Base-by-base conservation (phyloP, 2,113 vertebrate genomes). In the Ascaphus truei region DNA sequence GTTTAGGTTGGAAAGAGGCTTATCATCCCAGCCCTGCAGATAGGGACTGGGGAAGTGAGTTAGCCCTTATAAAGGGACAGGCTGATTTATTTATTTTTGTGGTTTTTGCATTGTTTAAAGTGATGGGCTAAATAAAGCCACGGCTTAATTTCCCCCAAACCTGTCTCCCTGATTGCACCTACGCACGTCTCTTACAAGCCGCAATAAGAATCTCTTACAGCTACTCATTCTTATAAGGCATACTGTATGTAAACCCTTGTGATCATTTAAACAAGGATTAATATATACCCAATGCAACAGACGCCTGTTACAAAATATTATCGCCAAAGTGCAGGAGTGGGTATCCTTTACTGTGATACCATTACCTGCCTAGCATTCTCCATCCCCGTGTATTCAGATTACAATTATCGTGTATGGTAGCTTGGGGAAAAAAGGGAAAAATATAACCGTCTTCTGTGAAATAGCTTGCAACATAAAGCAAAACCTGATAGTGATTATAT, bases 321-420 rank as follows among this genome's bases (percentile, higher is more conserved):
- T 47, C 31, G 33, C 25, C 10, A 48, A 51, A 39, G 23, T 39
- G 25, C 7, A 20, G 45, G 45, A 60, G 23, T 22, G 56, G 26
- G 39, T 41, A 51, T 30, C 43, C 37, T 63, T 63, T 34, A 16
- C 30, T 36, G 26, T n/a, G 52, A n/a, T 69, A 60, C 51, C 56
- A 51, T 60, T 67, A 6, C 64, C 25, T 26, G 31, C 30, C 27
- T 27, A 16, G 26, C 18, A 34, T 15, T 30, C 7, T 69, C 56
- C 45, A 26, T 13, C 56, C 43, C 52, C 23, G 36, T 58, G 45
- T 30, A 33, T 34, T 29, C 33, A 27, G 43, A 13, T 16, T 50
- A 37, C 66, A 60, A 60, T 69, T 29, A 69, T 37, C 39, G 43
- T 39, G 56, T 34, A 69, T 39, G 39, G 51, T 60, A 60, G 56